phyloP scores from a whole-genome alignment of 2,888 invertebrate genomes.

The Eilema sororculum region DNA sequence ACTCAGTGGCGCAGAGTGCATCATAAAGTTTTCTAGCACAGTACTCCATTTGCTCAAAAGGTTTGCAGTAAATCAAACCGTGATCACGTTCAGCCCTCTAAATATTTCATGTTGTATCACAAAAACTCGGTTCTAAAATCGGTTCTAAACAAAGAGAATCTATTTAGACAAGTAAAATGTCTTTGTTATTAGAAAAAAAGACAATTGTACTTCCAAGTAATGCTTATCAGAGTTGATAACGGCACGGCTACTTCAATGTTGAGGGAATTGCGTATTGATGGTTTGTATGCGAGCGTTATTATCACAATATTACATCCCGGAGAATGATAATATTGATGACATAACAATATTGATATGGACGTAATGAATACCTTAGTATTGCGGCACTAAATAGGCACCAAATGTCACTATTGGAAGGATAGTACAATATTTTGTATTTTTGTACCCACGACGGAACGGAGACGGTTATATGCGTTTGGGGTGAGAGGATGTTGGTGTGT shows the following conservation, averaged over 20 bases:
- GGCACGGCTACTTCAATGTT: not conserved
- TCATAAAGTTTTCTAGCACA: no score
- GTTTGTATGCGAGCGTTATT: constrained; percentile 15
- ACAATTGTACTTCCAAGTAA: constrained; percentile 24
- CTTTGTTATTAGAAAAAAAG: constrained; percentile 10
- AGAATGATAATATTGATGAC: constrained; percentile 30
- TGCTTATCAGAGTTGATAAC: constrained; percentile 5
- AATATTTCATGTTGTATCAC: not conserved
- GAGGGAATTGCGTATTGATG: not conserved
- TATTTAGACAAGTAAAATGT: not conserved
- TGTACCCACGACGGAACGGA: no score
- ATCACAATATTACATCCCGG: constrained; percentile 39
- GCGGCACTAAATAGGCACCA: not conserved
- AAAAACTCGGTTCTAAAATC: not conserved
- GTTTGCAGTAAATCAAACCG: no score
- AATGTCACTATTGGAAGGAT: not conserved
- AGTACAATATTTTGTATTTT: no score
- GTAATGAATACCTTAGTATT: no score
- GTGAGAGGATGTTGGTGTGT: no score
- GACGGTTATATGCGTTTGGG: no score
- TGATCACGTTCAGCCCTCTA: no score
- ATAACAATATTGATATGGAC: constrained; percentile 4
- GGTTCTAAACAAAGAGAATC: not conserved
- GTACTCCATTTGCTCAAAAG: no score
- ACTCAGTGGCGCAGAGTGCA: no score